phyloP scores from a whole-genome alignment of 2,113 vertebrate species.

The Delphinapterus leucas region DNA sequence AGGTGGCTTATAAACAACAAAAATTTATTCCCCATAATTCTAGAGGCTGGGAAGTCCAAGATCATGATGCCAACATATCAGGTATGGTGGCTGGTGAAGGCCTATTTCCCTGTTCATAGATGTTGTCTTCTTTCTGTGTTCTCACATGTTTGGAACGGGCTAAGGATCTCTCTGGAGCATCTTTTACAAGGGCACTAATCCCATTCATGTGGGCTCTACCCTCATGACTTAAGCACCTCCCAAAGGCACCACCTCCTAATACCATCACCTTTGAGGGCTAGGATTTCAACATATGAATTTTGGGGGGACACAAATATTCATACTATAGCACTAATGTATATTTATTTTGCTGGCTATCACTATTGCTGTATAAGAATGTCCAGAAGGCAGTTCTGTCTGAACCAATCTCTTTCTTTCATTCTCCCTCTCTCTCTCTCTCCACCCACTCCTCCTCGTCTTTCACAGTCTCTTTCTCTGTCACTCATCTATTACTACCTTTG shows the following conservation, averaged over 20 bases:
- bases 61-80: background rate
- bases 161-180: background rate
- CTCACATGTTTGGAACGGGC: background rate
- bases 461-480: background rate
- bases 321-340: background rate
- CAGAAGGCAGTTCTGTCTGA: background rate
- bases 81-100: too few relatives aligned
- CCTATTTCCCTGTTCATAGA: background rate
- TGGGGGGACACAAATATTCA: background rate
- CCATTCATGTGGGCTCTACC: background rate
- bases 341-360: background rate
- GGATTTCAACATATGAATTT: background rate
- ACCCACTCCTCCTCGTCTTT: background rate
- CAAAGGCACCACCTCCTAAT: background rate
- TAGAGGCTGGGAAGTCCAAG: background rate
- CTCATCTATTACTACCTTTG: background rate
- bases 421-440: background rate
- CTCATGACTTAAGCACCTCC: background rate
- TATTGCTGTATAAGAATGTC: background rate
- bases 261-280: background rate
- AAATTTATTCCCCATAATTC: background rate
- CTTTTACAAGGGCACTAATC: background rate
- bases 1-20: background rate
- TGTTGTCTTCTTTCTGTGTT: background rate
- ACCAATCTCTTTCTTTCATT: background rate